Evolutionary conservation across 2,888 invertebrate genomes (phyloP), one percentile per base, ranked within the genome.

Genomic region (Eupithecia exiguata): DNA sequence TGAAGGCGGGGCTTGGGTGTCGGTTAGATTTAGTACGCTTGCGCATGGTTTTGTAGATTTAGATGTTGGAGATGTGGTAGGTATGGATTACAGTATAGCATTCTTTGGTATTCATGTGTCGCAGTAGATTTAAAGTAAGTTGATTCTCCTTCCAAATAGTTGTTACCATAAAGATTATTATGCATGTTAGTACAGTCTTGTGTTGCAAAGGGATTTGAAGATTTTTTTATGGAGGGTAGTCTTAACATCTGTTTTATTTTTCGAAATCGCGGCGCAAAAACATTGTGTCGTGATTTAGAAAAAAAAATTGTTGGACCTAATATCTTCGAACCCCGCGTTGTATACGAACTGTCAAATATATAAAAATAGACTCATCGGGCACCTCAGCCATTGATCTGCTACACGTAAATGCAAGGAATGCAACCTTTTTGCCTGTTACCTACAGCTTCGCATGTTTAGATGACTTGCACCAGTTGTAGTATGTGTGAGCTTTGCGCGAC

Each of bases 361-460:
- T 43, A 1, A 46, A 46, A 46, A 46, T 21, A 21, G n/a, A 53
- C 25, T 58, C 58, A 58, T 58, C 12, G 12, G 25, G 14, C 58
- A 21, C 21, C 10, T 66, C 40, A 25, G 21, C 25, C 18, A 35
- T 53, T 21, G 10, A 1, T 58, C 58, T 58, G 62, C 35, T 35
- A 35, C 62, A 35, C 62, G 35, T 62, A 62, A 62, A 62, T 62
- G 35, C 30, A 16, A 61, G 7, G 35, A 21, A 21, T n/a, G 63
- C 12, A 7, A 46, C 36, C 16, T 6, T 53, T 21, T 21, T 21
- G 70, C 78, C 78, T 70, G 61, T 74, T 72, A 75, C 75, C 78
- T 76, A 74, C 40, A 67, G 80, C 79, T 80, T 79, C 30, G 80
- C 79, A 75, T 80, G 77, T 73, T n/a, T 75, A 61, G 63, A 72